phyloP scores from a whole-genome alignment of 2,888 invertebrate species.

The Phaonia tiefii region DNA sequence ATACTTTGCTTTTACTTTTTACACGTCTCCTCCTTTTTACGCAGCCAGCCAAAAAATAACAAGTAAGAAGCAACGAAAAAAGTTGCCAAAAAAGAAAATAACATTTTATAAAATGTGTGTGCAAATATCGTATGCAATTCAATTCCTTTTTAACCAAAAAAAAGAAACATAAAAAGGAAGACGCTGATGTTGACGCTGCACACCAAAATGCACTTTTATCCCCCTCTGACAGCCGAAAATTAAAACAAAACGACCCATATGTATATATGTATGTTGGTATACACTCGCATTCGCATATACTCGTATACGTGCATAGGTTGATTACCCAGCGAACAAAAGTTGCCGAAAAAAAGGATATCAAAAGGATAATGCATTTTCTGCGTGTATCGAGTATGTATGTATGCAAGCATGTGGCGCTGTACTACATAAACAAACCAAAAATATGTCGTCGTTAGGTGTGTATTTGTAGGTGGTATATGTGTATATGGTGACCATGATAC shows the following conservation, averaged over 20 bases:
- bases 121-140: slow-evolving; percentile 25
- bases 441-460: slow-evolving; percentile 53
- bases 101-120: slow-evolving; percentile 32
- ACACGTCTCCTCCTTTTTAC: background rate
- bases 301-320: slow-evolving; percentile 62
- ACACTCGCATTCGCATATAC: slow-evolving; percentile 1
- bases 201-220: slow-evolving; percentile 27
- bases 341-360: slow-evolving; percentile 26
- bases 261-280: slow-evolving; percentile 1
- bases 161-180: slow-evolving; percentile 14
- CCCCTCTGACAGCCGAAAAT: background rate
- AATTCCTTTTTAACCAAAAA: slow-evolving; percentile 36
- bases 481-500: slow-evolving; percentile 15
- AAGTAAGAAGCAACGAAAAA: slow-evolving; percentile 17
- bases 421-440: slow-evolving; percentile 46
- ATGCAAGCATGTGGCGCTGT: too few relatives aligned
- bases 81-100: slow-evolving; percentile 17
- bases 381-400: too few relatives aligned
- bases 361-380: slow-evolving; percentile 29
- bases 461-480: slow-evolving; percentile 10
- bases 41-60: background rate
- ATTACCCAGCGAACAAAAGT: slow-evolving; percentile 53
- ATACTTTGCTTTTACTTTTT: slow-evolving; percentile 48
- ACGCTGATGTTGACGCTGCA: slow-evolving; percentile 1
- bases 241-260: slow-evolving; percentile 4